Base-by-base conservation (phyloP, 2,113 vertebrate genomes). In the Zootoca vivipara region DNA sequence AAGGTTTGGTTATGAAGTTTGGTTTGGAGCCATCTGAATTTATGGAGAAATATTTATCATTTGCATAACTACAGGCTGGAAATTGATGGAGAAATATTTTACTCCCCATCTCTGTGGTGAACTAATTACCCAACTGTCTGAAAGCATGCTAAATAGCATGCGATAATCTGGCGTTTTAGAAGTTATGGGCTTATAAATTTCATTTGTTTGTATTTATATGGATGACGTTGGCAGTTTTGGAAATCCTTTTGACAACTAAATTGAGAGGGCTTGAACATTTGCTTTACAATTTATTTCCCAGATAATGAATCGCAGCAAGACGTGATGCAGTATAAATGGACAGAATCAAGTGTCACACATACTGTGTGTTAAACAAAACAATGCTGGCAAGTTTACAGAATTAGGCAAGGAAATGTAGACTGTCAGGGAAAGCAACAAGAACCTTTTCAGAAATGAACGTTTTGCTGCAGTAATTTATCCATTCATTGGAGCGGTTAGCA, bases 181-280 rank as follows among this genome's bases (percentile, higher is more conserved):
- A 87, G 40, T 87, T 91, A 94, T 24, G 77, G 85, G 62, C 70
- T 87, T 90, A 93, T 94, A 93, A 93, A 94, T 93, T 56, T 78
- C 87, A 90, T 93, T 87, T 75, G 80, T 94, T 92, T 91, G 87
- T 86, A 91, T 93, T 94, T 92, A 90, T 92, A 90, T 81, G 28
- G 87, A 87, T 92, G 83, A 86, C 94, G 88, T 10, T 89, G 92
- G 69, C 92, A 93, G 92, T 92, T 70, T 92, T 87, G 92, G 88
- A 93, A 95, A 94, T 70, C 73, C n/a, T 89, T 90, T 85, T 94
- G 90, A 91, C 95, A 91, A 92, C 92, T 86, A 88, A 75, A 80
- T 75, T 35, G 90, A 82, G 70, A 91, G 89, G 92, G 93, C 85
- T 86, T 80, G 89, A 91, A 93, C 78, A 80, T 88, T 91, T n/a